Evolutionary conservation across 2,797 vertebrate species (phyloP).

Genomic region (Tachyglossus aculeatus): DNA sequence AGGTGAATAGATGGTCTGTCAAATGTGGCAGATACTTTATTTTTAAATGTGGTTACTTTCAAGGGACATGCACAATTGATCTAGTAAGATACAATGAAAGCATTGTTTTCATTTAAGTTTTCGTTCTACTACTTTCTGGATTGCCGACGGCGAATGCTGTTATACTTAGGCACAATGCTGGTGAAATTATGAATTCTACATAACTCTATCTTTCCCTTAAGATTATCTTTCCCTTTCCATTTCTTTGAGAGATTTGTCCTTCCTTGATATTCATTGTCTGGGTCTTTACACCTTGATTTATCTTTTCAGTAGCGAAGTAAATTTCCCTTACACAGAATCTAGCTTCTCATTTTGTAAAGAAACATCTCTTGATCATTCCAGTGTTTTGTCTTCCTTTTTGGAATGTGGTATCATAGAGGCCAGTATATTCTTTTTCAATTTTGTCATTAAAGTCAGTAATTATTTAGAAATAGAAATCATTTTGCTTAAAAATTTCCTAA

Average conservation of each 20-base stretch:
- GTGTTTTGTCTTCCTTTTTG: no score
- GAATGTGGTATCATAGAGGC: no score
- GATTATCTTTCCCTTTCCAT: background rate
- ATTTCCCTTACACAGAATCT: no score
- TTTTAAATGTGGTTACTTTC: slow-evolving; percentile 4
- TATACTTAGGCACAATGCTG: no score
- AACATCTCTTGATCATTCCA: no score
- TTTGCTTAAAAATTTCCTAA: no score
- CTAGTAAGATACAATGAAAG: background rate
- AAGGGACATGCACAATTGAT: background rate
- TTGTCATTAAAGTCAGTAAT: no score
- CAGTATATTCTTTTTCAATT: no score
- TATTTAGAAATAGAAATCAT: no score
- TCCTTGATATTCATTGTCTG: no score
- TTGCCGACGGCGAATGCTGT: background rate
- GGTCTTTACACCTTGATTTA: background rate
- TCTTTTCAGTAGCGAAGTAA: no score
- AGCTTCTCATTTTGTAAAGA: no score
- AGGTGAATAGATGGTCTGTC: background rate
- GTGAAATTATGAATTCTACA: background rate
- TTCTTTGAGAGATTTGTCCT: background rate
- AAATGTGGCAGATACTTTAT: background rate
- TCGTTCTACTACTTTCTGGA: background rate
- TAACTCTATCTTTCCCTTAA: background rate
- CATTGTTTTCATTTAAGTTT: background rate